These are phyloP conservation scores for Tuberolachnus salignus DNA, from an alignment of 2,888 invertebrate species.

Conservation along the genomic window DNA sequence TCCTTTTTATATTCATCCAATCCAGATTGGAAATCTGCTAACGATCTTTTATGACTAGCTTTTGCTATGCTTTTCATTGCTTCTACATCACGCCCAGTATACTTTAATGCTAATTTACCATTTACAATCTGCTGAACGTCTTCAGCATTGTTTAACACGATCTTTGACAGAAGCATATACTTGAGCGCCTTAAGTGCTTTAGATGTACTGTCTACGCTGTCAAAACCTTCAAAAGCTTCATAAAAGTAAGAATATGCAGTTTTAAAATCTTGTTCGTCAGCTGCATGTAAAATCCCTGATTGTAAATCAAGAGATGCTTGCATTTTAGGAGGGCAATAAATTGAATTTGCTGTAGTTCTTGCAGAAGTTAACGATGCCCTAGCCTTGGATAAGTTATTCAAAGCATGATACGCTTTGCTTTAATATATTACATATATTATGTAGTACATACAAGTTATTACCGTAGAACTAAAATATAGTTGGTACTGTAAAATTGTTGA, in stretches of 20 bases:
- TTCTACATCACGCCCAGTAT: constrained; percentile 93
- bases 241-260: constrained; percentile 99
- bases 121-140: constrained; percentile 94
- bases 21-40: constrained; percentile 94
- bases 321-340: constrained; percentile 98
- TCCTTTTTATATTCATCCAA: constrained; percentile 85
- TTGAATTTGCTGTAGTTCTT: constrained; percentile 98
- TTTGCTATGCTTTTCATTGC: constrained; percentile 98
- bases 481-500: too few relatives aligned
- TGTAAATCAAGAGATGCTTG: constrained; percentile 97
- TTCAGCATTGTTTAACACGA: constrained; percentile 95
- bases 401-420: constrained; percentile 97
- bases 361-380: constrained; percentile 96
- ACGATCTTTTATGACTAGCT: constrained; percentile 93
- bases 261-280: constrained; percentile 99
- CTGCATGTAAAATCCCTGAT: constrained; percentile 97
- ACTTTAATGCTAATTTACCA: constrained; percentile 95
- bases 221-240: constrained; percentile 98
- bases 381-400: constrained; percentile 95
- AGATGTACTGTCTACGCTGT: constrained; percentile 83
- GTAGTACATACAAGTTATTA: too few relatives aligned
- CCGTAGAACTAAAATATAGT: too few relatives aligned
- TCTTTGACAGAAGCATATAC: constrained; percentile 98
- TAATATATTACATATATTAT: too few relatives aligned
- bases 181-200: constrained; percentile 95